Evolutionary conservation across 2,113 vertebrate genomes (phyloP).

Genomic region (Pseudopipra pipra): DNA sequence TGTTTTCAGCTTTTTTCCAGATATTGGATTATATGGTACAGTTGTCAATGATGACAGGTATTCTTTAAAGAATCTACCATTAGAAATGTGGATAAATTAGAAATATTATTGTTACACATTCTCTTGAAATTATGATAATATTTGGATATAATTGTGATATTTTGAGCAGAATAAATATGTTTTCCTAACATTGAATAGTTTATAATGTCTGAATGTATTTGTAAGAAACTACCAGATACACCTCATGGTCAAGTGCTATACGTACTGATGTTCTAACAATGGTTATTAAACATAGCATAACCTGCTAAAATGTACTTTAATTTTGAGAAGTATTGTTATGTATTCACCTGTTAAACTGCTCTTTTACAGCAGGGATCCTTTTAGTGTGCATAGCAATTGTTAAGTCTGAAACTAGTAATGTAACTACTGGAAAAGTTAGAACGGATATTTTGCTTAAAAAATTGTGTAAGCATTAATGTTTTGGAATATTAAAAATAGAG

Average conservation of each 20-base stretch:
- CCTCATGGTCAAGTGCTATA: background rate
- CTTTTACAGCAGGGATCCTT: background rate
- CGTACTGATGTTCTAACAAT: background rate
- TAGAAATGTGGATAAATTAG: background rate
- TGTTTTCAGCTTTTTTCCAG: background rate
- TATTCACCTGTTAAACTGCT: background rate
- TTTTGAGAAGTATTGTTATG: background rate
- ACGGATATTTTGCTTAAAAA: background rate
- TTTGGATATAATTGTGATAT: background rate
- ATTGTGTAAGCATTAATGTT: background rate
- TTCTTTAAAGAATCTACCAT: background rate
- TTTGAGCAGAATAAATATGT: background rate
- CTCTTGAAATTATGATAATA: background rate
- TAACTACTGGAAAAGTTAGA: background rate
- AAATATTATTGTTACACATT: background rate
- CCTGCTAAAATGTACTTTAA: background rate
- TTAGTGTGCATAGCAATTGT: background rate
- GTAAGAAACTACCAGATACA: background rate
- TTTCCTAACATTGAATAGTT: background rate
- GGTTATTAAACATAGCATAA: background rate
- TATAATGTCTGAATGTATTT: background rate
- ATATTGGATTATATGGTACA: background rate
- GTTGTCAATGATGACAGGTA: background rate
- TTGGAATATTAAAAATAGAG: background rate
- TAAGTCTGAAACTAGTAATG: background rate